These are phyloP conservation scores for Armadillidium nasatum DNA, from an alignment of 1,140 invertebrate genomes.

Conservation along the genomic window DNA sequence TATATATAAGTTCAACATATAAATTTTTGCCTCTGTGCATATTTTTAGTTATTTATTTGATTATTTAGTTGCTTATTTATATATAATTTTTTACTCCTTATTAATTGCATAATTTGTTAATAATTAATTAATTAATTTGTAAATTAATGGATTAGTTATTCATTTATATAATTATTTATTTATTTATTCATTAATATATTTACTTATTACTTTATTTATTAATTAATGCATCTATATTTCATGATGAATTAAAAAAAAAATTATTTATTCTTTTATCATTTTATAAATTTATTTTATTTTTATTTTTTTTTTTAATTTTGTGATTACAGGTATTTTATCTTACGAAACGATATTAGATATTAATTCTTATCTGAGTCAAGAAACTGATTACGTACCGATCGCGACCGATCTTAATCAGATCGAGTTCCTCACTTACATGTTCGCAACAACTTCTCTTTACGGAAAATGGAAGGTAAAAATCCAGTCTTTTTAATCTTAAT, in stretches of 20 bases:
- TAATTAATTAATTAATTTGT: no score
- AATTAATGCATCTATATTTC: no score
- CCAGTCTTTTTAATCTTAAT: not conserved
- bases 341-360: slow-evolving; percentile 50
- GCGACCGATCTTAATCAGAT: not conserved
- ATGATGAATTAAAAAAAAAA: no score
- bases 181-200: not conserved
- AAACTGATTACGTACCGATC: slow-evolving; percentile 50
- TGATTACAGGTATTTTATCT: slow-evolving; percentile 43
- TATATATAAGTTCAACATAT: not conserved
- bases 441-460: not conserved
- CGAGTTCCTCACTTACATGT: not conserved
- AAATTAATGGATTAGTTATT: no score
- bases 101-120: no score
- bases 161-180: no score
- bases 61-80: no score
- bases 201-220: not conserved
- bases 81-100: no score
- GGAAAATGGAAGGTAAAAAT: not conserved
- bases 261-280: not conserved
- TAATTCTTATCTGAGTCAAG: slow-evolving; percentile 50
- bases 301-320: not conserved
- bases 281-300: no score
- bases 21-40: no score
- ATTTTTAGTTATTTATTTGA: no score